Evolutionary conservation across 2,797 vertebrate genomes (phyloP), one percentile per base, ranked within the genome.

Genomic region (Nannoperca obscura): DNA sequence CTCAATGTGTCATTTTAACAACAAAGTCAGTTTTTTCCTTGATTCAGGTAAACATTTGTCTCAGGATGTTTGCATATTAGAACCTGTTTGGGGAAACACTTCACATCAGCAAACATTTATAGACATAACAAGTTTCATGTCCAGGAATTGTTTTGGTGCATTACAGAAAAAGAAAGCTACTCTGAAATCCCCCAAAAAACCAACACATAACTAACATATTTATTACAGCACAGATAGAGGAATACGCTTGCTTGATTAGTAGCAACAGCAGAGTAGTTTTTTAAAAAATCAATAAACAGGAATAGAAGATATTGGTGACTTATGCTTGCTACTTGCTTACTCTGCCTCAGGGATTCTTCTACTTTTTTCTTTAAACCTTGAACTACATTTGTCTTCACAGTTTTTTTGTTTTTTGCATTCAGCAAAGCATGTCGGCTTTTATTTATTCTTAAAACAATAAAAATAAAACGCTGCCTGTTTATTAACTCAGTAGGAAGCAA

Each of bases 71-170:
- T 57, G 50, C 53, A 68, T 27, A 17, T 61, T 17, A 12, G 30
- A 46, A 1, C 3, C 42, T 81, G 20, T 79, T 76, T 61, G 38
- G 11, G 68, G 63, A 69, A 83, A 69, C 8, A 3, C 64, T 73
- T 70, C 55, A 58, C 50, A 53, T 36, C 7, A 27, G 47, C 60
- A 71, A 78, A 75, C 72, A 40, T 61, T 62, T 67, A 40, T 4
- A 82, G 71, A 74, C 50, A 72, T 59, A 78, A 82, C 79, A 84
- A 44, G 61, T 36, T 15, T 27, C 44, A 58, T 63, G n/a, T 62
- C 60, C 15, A 49, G 50, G 46, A 65, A 32, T 63, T 57, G 57
- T 80, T 74, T 52, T 71, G n/a, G 61, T 47, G 22, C 14, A 13
- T 22, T 42, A 3, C 34, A 57, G 60, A 32, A 8, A 54, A 42